These are phyloP conservation scores for Halocynthia aurantium DNA, from an alignment of 23 tunicate genomes.

Conservation along the genomic window DNA sequence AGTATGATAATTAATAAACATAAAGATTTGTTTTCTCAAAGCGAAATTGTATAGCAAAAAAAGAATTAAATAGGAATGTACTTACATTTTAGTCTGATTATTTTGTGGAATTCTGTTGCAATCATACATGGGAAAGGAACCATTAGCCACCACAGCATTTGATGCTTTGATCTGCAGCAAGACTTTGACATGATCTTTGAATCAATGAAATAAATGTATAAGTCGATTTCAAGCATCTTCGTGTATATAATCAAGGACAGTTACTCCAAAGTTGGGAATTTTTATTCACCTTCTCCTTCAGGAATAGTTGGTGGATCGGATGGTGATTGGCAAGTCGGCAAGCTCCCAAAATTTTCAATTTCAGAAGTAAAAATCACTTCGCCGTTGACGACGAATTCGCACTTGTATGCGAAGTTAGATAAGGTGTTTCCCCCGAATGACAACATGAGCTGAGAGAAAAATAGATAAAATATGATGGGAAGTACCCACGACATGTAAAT, in stretches of 20 bases:
- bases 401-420: background rate
- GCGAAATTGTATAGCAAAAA: too few species aligned
- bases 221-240: too few species aligned
- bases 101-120: slow-evolving; percentile 1
- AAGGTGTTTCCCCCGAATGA: slow-evolving; percentile 19
- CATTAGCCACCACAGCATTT: slow-evolving; percentile 3
- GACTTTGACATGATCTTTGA: slow-evolving; percentile 10
- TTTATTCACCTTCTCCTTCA: slow-evolving; percentile 14
- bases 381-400: background rate
- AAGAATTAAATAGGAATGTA: background rate
- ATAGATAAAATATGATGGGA: background rate
- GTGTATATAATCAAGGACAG: too few species aligned
- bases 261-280: too few species aligned
- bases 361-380: background rate
- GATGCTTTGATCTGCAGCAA: slow-evolving; percentile 8
- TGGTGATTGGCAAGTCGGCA: slow-evolving; percentile 14
- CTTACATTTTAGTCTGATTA: slow-evolving; percentile 5
- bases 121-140: slow-evolving; percentile 9
- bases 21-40: too few species aligned
- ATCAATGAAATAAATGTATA: too few species aligned
- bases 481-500: too few species aligned
- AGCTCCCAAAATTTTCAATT: background rate
- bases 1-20: too few species aligned
- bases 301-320: slow-evolving; percentile 2
- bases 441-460: slow-evolving; percentile 7